phyloP scores from a whole-genome alignment of 1,140 invertebrate genomes.

The Hypothenemus hampei region DNA sequence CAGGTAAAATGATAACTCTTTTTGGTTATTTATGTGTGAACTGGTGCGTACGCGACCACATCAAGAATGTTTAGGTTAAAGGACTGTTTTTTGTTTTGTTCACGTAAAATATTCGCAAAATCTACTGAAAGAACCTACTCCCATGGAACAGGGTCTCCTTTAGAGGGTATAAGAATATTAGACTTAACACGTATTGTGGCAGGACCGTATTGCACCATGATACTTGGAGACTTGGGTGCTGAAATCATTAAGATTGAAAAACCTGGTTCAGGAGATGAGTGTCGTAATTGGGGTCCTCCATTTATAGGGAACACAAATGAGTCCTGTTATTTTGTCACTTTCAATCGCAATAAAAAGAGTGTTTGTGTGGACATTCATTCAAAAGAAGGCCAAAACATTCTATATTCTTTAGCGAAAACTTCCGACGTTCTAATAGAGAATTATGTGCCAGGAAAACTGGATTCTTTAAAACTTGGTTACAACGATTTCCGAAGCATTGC shows the following conservation, averaged over 20 bases:
- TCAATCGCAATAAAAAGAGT: conserved; percentile 96
- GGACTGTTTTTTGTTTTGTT: not conserved
- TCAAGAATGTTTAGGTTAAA: not conserved
- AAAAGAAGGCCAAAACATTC: conserved; percentile 62
- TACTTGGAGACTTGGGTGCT: conserved; percentile 89
- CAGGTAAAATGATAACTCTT: conserved; percentile 29
- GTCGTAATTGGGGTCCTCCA: conserved; percentile 89
- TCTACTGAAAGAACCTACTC: not conserved
- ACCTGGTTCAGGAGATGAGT: conserved; percentile 80
- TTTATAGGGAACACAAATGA: conserved; percentile 68
- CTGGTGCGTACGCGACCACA: not conserved
- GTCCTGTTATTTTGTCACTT: conserved; percentile 78
- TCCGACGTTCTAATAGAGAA: conserved; percentile 93
- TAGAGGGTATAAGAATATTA: conserved; percentile 66
- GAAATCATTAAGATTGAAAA: conserved; percentile 90
- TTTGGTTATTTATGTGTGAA: not conserved
- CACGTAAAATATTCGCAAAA: not conserved
- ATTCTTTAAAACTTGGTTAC: conserved; percentile 75
- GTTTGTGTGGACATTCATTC: conserved; percentile 82
- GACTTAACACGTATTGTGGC: conserved; percentile 79
- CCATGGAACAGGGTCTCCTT: conserved; percentile 19
- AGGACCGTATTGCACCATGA: conserved; percentile 89
- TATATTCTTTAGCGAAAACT: conserved; percentile 66
- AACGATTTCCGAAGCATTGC: conserved; percentile 64
- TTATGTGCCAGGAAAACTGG: conserved; percentile 87